These are phyloP conservation scores for Squalus acanthias DNA, from an alignment of 2,797 vertebrate genomes.

Conservation along the genomic window DNA sequence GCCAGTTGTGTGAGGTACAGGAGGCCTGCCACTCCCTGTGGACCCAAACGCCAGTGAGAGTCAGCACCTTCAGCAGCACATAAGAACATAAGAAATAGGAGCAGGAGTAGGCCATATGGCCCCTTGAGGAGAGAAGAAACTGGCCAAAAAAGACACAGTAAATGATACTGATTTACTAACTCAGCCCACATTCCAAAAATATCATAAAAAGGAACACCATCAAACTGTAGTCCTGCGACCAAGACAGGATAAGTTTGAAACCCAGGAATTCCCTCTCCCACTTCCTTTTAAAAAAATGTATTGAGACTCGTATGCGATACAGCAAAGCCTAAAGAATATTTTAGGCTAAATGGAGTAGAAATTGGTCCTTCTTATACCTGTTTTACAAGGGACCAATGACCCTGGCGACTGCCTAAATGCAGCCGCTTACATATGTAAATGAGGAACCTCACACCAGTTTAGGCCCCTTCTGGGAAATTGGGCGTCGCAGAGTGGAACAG, in stretches of 20 bases:
- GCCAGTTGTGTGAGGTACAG: too few relatives aligned
- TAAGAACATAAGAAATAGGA: too few relatives aligned
- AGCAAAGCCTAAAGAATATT: neutral
- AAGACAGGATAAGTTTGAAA: neutral
- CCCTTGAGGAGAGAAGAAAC: too few relatives aligned
- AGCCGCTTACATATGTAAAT: neutral
- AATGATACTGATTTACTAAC: too few relatives aligned
- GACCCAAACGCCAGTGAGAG: too few relatives aligned
- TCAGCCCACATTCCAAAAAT: neutral
- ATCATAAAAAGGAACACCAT: neutral
- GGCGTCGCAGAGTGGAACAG: neutral
- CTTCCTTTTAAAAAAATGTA: neutral
- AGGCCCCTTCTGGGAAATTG: neutral
- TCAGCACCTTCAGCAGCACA: too few relatives aligned
- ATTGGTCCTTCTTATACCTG: neutral
- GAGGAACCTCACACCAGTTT: neutral
- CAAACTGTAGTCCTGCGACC: too few relatives aligned
- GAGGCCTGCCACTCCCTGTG: too few relatives aligned
- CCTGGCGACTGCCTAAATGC: neutral
- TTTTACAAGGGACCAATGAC: neutral
- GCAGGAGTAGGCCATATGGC: too few relatives aligned
- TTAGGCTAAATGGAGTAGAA: neutral
- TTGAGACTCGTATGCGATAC: neutral
- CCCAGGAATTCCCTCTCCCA: neutral
- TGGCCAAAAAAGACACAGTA: too few relatives aligned